Conservation (phyloP, 2,113 vertebrate species). For the Zeus faber region DNA sequence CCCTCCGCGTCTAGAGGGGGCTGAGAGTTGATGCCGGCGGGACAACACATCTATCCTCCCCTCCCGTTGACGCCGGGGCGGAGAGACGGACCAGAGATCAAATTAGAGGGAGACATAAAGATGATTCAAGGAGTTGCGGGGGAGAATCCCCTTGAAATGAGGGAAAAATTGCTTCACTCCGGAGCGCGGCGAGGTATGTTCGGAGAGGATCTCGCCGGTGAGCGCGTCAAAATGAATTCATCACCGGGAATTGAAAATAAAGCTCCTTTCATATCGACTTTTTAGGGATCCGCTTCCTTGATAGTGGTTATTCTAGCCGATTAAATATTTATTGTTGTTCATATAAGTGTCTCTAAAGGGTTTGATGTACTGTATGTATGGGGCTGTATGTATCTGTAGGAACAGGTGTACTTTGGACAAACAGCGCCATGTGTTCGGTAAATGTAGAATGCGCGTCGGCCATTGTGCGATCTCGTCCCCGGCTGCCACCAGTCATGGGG, state of each 20-base stretch:
- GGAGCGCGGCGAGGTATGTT: slow-evolving; percentile 38
- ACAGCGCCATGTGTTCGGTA: slow-evolving; percentile 23
- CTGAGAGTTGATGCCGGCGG: slow-evolving; percentile 41
- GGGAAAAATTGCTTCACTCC: slow-evolving; percentile 27
- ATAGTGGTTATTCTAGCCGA: slow-evolving; percentile 23
- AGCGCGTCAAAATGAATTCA: slow-evolving; percentile 48
- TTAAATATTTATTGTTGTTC: slow-evolving; percentile 20
- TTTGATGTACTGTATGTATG: not conserved
- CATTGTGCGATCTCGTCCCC: slow-evolving; percentile 23
- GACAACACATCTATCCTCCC: slow-evolving; percentile 47
- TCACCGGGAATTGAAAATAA: slow-evolving; percentile 45
- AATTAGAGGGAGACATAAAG: slow-evolving; percentile 55
- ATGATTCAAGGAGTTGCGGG: slow-evolving; percentile 36
- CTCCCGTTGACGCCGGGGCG: slow-evolving; percentile 6
- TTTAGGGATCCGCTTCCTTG: slow-evolving; percentile 34
- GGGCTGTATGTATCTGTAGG: no score
- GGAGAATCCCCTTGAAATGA: slow-evolving; percentile 32
- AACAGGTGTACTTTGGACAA: slow-evolving; percentile 41
- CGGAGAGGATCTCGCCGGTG: slow-evolving; percentile 22
- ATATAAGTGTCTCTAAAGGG: slow-evolving; percentile 30
- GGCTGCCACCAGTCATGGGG: slow-evolving; percentile 17
- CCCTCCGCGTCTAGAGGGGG: slow-evolving; percentile 30
- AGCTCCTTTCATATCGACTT: slow-evolving; percentile 44
- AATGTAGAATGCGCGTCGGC: slow-evolving; percentile 30
- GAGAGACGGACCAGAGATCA: slow-evolving; percentile 55